These are phyloP conservation scores for Coregonus sp. DNA, from an alignment of 2,797 vertebrate species.

Conservation along the genomic window DNA sequence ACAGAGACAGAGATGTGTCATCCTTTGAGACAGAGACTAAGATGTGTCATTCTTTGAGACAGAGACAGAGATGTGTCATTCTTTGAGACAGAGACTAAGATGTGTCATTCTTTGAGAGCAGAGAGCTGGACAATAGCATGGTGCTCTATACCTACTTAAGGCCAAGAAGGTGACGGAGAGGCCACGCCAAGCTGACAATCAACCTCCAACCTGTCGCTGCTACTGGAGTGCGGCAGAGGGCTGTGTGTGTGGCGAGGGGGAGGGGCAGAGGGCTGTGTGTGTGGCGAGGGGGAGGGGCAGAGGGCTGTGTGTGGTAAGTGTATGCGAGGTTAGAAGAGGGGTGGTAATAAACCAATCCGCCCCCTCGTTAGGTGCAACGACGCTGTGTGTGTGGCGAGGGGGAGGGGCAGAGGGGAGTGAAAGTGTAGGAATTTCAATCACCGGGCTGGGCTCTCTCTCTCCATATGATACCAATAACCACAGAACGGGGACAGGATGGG, in stretches of 20 bases:
- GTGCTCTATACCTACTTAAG: conserved; percentile 72
- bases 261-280: conserved; percentile 10
- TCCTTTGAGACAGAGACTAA: too few species aligned
- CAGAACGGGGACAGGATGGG: too few species aligned
- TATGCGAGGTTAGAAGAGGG: background rate
- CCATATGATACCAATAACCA: too few species aligned
- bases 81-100: too few species aligned
- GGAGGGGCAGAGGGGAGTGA: conserved; percentile 21
- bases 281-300: conserved; percentile 3
- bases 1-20: too few species aligned
- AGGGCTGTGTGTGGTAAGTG: conserved; percentile 14
- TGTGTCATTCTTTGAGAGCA: conserved; percentile 4
- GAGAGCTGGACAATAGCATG: conserved; percentile 67
- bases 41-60: too few species aligned
- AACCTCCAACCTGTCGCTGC: conserved; percentile 43
- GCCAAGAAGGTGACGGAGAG: conserved; percentile 70
- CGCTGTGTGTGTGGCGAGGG: conserved; percentile 18
- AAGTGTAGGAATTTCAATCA: conserved; percentile 36
- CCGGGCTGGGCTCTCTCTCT: too few species aligned
- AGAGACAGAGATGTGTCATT: too few species aligned
- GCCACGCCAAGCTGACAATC: conserved; percentile 60
- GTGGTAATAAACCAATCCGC: too few species aligned
- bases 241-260: conserved; percentile 5
- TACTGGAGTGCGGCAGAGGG: conserved; percentile 14
- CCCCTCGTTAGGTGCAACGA: too few species aligned